Base-by-base conservation (phyloP, 2,888 invertebrate genomes). In the Cryptus viduatorius region DNA sequence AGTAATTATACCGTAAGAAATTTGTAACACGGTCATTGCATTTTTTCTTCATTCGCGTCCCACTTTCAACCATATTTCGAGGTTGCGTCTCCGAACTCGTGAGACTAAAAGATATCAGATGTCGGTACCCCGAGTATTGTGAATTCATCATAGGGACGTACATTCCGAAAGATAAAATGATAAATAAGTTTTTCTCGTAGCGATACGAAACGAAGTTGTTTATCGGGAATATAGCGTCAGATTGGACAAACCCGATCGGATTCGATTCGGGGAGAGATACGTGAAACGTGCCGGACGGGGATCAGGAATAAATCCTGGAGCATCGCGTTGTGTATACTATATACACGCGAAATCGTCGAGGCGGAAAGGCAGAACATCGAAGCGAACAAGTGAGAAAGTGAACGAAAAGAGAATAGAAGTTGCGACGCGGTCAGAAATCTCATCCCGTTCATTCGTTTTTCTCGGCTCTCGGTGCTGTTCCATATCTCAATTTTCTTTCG, bases 251-350 rank as follows among this genome's bases (percentile, higher is more conserved):
- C 29, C 48, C 56, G 65, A 79, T 73, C 50, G 42, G 50, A 76
- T 82, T 14, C 53, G 37, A 71, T 76, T 76, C 81, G 69, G 65
- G 50, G 37, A 59, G 42, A 50, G 50, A 56, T 19, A 71, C 16
- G 71, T 61, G 64, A 76, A 64, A 65, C 68, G 53, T 56, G 24
- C 24, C 56, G 56, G 56, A 56, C 42, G 42, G 56, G 67, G 69
- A 82, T 82, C 76, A 76, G 31, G 48, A 80, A 82, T 82, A 82
- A 82, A 82, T 82, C 76, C 37, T 80, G 19, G 44, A 64, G 12
- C 10, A 19, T 12, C 56, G 24, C 53, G 53, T 12, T 4, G 42
- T n/a, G 46, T 50, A 31, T 48, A 73, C 46, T 24, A 24, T 24
- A 24, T 24, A 44, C 56, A 4, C 14, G 42, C 68, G 8, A 46